phyloP scores from a whole-genome alignment of 1,140 invertebrate genomes.

The Ceratosolen fusciceps region DNA sequence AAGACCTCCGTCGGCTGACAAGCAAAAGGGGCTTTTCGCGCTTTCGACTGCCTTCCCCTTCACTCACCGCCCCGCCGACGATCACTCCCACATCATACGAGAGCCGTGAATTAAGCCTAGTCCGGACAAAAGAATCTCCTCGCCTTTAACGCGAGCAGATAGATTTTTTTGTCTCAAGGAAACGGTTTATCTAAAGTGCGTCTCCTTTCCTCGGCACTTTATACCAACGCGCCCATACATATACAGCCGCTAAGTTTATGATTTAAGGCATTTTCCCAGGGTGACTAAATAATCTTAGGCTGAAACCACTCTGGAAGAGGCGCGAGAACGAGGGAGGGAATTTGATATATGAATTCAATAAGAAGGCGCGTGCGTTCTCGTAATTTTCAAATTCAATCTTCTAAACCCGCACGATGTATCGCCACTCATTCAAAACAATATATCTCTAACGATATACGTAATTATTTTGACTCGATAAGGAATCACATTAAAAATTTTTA shows the following conservation, averaged over 20 bases:
- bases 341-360: background rate
- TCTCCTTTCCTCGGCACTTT: background rate
- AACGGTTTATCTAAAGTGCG: slow-evolving; percentile 19
- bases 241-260: background rate
- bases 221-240: background rate
- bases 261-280: background rate
- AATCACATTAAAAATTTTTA: no score
- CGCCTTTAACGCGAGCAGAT: no score
- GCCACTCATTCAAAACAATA: no score
- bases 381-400: no score
- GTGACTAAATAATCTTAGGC: background rate
- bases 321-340: no score
- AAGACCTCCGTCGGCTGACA: background rate
- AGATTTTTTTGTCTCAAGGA: background rate
- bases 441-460: no score
- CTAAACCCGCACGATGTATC: no score
- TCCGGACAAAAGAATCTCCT: slow-evolving; percentile 20
- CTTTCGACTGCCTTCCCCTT: background rate
- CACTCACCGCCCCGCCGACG: no score
- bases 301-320: background rate
- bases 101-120: slow-evolving; percentile 36
- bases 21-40: slow-evolving; percentile 18
- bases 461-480: no score
- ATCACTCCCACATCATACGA: no score
- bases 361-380: no score